Percentiles rank a stretch among this genome's conserved stretches.
Conservation (phyloP, 2,113 vertebrate genomes). For the Pantherophis guttatus region DNA sequence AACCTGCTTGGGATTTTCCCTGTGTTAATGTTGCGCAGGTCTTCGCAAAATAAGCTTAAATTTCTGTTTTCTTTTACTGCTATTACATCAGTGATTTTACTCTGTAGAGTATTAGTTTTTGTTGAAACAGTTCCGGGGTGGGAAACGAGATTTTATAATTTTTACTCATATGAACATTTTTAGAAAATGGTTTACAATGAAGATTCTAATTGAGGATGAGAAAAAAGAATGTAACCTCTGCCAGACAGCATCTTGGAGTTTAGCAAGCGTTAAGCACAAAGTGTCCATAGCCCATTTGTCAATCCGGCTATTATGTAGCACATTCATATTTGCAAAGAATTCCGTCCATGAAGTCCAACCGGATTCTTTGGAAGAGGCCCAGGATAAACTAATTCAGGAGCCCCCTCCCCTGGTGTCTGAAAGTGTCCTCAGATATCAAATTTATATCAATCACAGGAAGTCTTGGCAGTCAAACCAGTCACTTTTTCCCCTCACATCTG, state of each 20-base stretch:
- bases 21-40: not conserved
- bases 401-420: constrained; percentile 66
- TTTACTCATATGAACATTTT: fast-evolving
- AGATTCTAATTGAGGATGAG: not conserved
- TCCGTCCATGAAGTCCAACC: constrained; percentile 26
- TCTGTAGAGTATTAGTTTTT: not conserved
- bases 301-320: fast-evolving
- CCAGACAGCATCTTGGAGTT: not conserved
- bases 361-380: constrained; percentile 60
- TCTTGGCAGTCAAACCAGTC: constrained; percentile 67
- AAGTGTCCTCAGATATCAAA: constrained; percentile 63
- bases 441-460: constrained; percentile 68
- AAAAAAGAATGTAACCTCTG: fast-evolving
- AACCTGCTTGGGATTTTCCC: not conserved
- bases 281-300: not conserved
- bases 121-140: not conserved
- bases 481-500: constrained; percentile 73
- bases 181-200: not conserved
- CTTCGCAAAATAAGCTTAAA: not conserved
- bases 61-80: not conserved
- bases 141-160: not conserved
- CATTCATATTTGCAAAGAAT: constrained; percentile 26
- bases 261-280: not conserved
- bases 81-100: not conserved
- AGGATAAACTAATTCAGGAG: constrained; percentile 61